Evolutionary conservation across 1,140 invertebrate species (phyloP).

Genomic region (Cyrtorhinus lividipennis): DNA sequence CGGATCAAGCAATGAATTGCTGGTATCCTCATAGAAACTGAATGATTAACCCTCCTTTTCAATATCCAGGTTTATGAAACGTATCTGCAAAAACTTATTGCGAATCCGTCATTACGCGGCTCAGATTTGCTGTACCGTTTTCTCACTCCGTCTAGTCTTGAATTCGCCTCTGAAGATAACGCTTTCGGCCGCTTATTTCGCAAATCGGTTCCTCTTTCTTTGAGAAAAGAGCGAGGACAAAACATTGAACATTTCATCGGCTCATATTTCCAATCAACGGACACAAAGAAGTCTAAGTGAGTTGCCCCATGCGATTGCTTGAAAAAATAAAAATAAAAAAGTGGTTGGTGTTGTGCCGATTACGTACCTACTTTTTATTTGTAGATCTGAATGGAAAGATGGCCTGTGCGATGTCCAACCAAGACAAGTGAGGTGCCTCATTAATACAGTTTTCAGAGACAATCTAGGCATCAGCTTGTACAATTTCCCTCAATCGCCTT

Average conservation of each 20-base stretch:
- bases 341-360: conserved; percentile 29
- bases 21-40: too few relatives aligned
- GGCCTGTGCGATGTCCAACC: conserved; percentile 22
- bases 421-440: conserved; percentile 28
- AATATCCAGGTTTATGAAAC: conserved; percentile 53
- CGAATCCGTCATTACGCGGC: conserved; percentile 52
- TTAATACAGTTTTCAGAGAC: conserved; percentile 31
- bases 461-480: conserved; percentile 31
- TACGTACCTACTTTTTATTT: too few relatives aligned
- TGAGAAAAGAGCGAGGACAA: conserved; percentile 74
- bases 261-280: conserved; percentile 51
- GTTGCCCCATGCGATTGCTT: too few relatives aligned
- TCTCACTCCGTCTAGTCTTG: conserved; percentile 41
- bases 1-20: too few relatives aligned
- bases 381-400: conserved; percentile 27
- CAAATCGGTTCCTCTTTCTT: conserved; percentile 51
- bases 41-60: too few relatives aligned
- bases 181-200: conserved; percentile 43
- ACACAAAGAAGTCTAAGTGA: conserved; percentile 26
- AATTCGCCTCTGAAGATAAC: conserved; percentile 38
- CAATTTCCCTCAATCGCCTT: conserved; percentile 24
- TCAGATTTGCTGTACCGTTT: conserved; percentile 67
- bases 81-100: conserved; percentile 55
- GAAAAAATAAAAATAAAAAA: conserved; percentile 30
- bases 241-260: conserved; percentile 65